These are phyloP conservation scores for Oryzias javanicus DNA, from an alignment of 2,113 vertebrate genomes.

Conservation along the genomic window DNA sequence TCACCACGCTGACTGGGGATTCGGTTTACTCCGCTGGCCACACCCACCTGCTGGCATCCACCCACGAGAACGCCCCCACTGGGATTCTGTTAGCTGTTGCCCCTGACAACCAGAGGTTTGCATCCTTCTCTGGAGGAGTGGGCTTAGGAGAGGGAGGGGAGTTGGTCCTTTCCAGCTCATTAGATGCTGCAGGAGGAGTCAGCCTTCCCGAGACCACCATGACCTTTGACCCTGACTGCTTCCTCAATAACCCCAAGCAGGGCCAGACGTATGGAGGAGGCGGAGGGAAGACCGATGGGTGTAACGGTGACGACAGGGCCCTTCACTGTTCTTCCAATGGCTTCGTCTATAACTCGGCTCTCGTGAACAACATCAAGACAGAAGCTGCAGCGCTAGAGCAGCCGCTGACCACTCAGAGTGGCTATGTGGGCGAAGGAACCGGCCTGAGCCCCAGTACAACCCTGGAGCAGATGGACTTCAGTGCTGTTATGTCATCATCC, in stretches of 20 bases:
- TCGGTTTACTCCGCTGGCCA: conserved; percentile 92
- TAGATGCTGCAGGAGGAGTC: conserved; percentile 83
- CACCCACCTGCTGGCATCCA: conserved; percentile 89
- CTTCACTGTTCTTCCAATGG: conserved; percentile 75
- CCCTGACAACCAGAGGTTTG: conserved; percentile 93
- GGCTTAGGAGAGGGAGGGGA: conserved; percentile 82
- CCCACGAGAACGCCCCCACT: conserved; percentile 75
- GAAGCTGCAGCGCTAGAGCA: conserved; percentile 90
- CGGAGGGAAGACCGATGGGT: conserved; percentile 70
- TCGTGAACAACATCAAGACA: conserved; percentile 93
- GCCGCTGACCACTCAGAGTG: conserved; percentile 86
- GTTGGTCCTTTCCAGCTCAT: conserved; percentile 91
- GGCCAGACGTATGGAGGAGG: conserved; percentile 97
- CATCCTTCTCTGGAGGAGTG: conserved; percentile 88
- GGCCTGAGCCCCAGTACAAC: conserved; percentile 98
- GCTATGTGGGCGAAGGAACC: conserved; percentile 75
- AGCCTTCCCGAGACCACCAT: conserved; percentile 93
- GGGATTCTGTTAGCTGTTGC: conserved; percentile 92
- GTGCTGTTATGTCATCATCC: conserved; percentile 84
- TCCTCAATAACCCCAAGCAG: conserved; percentile 99
- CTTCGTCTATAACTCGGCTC: conserved; percentile 84
- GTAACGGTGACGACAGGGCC: conserved; percentile 59
- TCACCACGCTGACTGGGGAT: conserved; percentile 84
- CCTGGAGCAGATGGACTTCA: conserved; percentile 98
- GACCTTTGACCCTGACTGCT: conserved; percentile 99